phyloP scores from a whole-genome alignment of 2,113 vertebrate species.

The Ochotona princeps region DNA sequence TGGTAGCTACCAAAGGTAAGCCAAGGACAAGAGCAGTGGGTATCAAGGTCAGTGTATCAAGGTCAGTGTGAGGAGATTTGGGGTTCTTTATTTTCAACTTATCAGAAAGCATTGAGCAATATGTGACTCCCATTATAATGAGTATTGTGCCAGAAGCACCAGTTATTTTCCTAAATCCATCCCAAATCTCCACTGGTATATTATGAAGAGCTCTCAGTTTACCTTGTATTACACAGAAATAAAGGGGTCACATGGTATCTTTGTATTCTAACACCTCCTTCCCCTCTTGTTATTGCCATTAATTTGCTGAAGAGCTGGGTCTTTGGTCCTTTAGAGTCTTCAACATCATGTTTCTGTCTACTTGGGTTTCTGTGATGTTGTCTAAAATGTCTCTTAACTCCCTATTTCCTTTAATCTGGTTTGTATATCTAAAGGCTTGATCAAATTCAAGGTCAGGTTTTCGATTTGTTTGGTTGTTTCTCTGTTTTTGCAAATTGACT shows the following conservation, averaged over 20 bases:
- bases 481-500: background rate
- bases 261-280: background rate
- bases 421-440: background rate
- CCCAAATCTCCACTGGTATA: too few species aligned
- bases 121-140: too few species aligned
- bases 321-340: background rate
- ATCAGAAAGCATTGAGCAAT: too few species aligned
- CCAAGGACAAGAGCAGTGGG: too few species aligned
- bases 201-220: background rate
- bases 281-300: background rate
- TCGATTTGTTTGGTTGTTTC: background rate
- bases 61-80: too few species aligned
- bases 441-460: conserved; percentile 3
- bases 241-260: background rate
- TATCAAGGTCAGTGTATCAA: too few species aligned
- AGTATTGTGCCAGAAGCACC: too few species aligned
- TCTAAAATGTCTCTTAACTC: background rate
- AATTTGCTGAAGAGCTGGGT: background rate
- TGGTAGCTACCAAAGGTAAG: too few species aligned
- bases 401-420: background rate
- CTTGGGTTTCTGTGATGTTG: background rate
- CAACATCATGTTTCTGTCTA: background rate
- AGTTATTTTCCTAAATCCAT: too few species aligned
- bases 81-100: too few species aligned
- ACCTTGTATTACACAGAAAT: background rate